Conservation (phyloP, 2,888 invertebrate species). For the Tinea trinotella region DNA sequence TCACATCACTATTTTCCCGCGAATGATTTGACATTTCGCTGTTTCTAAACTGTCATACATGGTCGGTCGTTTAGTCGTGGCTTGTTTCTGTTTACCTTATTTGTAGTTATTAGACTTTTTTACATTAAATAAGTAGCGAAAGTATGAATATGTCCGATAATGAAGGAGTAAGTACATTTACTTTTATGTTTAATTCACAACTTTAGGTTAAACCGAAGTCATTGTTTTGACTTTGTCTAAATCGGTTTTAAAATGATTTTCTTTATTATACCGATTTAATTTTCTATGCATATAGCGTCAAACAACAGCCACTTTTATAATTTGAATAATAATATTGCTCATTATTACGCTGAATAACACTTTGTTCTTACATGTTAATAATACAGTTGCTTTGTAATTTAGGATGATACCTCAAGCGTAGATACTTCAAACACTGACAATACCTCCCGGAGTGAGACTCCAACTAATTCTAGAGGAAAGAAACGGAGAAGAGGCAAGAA, state of each 20-base stretch:
- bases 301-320: too few relatives aligned
- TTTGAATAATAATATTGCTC: too few relatives aligned
- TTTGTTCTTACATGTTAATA: too few relatives aligned
- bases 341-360: too few relatives aligned
- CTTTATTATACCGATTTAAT: too few relatives aligned
- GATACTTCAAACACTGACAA: conserved; percentile 86
- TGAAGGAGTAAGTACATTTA: conserved; percentile 54
- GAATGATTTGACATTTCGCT: neutral
- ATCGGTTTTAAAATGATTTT: too few relatives aligned
- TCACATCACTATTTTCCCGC: neutral
- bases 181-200: neutral
- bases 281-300: too few relatives aligned
- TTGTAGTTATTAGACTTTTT: neutral
- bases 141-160: conserved; percentile 62
- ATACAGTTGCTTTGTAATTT: too few relatives aligned
- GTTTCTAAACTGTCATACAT: neutral
- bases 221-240: conserved; percentile 24
- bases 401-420: conserved; percentile 85
- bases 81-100: neutral
- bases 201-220: neutral
- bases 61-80: neutral
- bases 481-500: conserved; percentile 73
- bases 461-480: conserved; percentile 76
- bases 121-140: neutral
- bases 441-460: conserved; percentile 85